Conservation (phyloP, 2,888 invertebrate genomes). For the Diarsia rubi region DNA sequence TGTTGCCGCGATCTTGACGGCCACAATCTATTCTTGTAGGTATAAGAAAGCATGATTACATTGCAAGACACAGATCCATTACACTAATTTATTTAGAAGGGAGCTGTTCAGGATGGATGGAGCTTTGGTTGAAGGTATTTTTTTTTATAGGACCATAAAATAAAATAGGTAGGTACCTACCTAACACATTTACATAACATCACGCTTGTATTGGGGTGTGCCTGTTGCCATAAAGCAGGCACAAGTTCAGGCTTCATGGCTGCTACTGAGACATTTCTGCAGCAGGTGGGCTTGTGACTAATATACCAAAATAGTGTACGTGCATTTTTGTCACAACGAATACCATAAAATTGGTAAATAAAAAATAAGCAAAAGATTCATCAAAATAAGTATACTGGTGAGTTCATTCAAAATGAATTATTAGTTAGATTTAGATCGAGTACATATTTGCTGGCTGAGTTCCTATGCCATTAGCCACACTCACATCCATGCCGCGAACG, state of each 20-base stretch:
- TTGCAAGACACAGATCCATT: neutral
- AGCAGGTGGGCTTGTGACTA: too few species aligned
- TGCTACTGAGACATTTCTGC: too few species aligned
- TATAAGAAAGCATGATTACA: neutral
- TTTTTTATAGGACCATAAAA: neutral
- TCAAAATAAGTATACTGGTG: neutral
- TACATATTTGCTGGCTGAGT: constrained; percentile 33
- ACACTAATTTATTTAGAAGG: neutral
- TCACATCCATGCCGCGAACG: constrained; percentile 31
- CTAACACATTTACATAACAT: too few species aligned
- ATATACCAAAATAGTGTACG: too few species aligned
- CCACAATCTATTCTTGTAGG: neutral
- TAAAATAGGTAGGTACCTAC: neutral
- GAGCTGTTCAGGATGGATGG: neutral
- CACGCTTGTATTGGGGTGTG: too few species aligned
- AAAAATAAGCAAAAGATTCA: neutral
- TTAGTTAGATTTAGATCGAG: constrained; percentile 2
- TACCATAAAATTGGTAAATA: neutral
- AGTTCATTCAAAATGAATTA: neutral
- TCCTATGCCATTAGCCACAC: constrained; percentile 42
- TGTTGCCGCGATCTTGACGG: too few species aligned
- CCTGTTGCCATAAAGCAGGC: too few species aligned
- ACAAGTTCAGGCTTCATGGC: too few species aligned
- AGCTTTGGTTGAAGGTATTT: neutral
- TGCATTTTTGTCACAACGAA: too few species aligned